Conservation (phyloP, 2,113 vertebrate genomes). For the Paralichthys olivaceus region DNA sequence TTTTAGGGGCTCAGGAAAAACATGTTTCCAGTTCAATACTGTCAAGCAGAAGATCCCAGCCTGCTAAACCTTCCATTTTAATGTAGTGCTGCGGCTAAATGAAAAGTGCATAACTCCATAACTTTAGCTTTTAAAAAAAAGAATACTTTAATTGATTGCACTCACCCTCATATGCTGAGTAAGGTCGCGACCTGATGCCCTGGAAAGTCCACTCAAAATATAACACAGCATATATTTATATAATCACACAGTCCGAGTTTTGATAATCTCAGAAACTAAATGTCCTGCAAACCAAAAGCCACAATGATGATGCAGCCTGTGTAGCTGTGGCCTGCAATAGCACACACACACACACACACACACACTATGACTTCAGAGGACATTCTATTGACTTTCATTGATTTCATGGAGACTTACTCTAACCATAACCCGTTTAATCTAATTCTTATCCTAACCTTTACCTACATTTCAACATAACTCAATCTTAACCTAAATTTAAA, state of each 20-base stretch:
- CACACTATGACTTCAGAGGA: no score
- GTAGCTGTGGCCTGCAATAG: neutral
- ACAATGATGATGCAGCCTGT: neutral
- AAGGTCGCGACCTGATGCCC: constrained; percentile 15
- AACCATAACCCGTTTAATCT: no score
- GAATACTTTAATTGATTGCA: neutral
- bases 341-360: neutral
- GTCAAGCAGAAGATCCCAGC: constrained; percentile 23
- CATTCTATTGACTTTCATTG: no score
- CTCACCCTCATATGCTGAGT: neutral
- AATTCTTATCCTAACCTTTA: no score
- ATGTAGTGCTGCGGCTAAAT: constrained; percentile 2
- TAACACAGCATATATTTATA: neutral
- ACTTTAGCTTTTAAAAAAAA: neutral
- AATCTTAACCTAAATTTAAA: no score
- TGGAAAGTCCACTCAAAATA: constrained; percentile 11
- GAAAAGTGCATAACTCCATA: neutral
- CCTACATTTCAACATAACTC: no score
- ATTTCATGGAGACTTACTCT: no score
- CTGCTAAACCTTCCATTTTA: constrained; percentile 20
- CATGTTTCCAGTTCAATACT: constrained; percentile 47
- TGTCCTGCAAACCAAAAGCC: constrained; percentile 9
- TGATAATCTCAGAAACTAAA: neutral
- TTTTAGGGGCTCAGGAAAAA: constrained; percentile 49
- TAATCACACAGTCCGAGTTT: neutral